Evolutionary conservation across 2,888 invertebrate genomes (phyloP).

Genomic region (Portevinia maculata): DNA sequence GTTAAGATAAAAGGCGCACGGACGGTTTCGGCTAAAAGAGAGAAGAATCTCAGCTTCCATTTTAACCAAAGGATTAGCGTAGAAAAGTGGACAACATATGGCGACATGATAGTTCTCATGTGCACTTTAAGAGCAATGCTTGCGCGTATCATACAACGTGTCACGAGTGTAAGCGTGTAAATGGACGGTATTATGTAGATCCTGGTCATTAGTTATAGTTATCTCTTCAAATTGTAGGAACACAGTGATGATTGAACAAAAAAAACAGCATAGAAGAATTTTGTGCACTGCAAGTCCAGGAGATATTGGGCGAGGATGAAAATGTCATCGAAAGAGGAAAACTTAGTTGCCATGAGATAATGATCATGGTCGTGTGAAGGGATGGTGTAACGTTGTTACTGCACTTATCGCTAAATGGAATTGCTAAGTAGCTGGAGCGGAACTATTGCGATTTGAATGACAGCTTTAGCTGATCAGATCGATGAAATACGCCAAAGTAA

Average conservation of each 20-base stretch:
- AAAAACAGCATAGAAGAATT: background rate
- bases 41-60: slow-evolving; percentile 53
- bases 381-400: too few relatives aligned
- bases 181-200: slow-evolving; percentile 64
- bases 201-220: slow-evolving; percentile 66
- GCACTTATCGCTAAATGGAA: too few relatives aligned
- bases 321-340: background rate
- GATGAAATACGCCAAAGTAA: too few relatives aligned
- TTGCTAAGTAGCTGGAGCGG: too few relatives aligned
- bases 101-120: slow-evolving; percentile 36
- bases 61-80: slow-evolving; percentile 60
- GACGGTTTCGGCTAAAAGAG: background rate
- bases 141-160: slow-evolving; percentile 60
- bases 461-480: too few relatives aligned
- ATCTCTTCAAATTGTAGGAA: slow-evolving; percentile 3
- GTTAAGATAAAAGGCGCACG: slow-evolving; percentile 45
- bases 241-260: slow-evolving; percentile 11
- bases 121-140: slow-evolving; percentile 57
- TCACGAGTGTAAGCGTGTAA: slow-evolving; percentile 69
- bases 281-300: background rate
- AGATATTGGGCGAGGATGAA: background rate
- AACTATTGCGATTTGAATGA: too few relatives aligned
- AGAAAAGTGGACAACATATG: slow-evolving; percentile 39
- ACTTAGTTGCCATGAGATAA: background rate
- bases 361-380: background rate